Conservation (phyloP, 2,888 invertebrate genomes). For the Chrysopilus asiliformis region DNA sequence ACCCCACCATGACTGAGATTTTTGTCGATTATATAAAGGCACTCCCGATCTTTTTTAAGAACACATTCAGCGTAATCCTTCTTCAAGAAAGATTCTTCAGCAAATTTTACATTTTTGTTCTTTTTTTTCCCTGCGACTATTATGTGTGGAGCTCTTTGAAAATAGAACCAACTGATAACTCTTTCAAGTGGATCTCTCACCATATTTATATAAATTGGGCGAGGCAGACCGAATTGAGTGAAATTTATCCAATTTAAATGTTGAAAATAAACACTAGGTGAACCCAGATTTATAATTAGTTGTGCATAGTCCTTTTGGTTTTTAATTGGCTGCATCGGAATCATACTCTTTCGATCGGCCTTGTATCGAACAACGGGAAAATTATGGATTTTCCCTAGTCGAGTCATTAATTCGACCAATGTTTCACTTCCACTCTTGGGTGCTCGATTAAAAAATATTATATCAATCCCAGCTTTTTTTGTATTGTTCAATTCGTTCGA, state of each 20-base stretch:
- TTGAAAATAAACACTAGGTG: conserved; percentile 72
- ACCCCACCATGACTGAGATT: conserved; percentile 62
- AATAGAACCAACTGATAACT: conserved; percentile 83
- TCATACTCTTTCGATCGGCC: background rate
- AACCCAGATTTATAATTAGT: conserved; percentile 54
- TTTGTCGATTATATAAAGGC: no score
- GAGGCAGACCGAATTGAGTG: conserved; percentile 59
- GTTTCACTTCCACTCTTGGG: conserved; percentile 12
- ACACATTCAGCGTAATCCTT: no score
- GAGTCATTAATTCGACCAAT: conserved; percentile 18
- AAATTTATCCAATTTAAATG: conserved; percentile 84
- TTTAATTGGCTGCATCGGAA: conserved; percentile 39
- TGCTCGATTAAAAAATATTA: conserved; percentile 25
- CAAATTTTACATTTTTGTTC: conserved; percentile 72
- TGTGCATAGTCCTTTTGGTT: conserved; percentile 61
- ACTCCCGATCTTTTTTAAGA: no score
- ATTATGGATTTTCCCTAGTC: conserved; percentile 17
- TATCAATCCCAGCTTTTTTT: conserved; percentile 18
- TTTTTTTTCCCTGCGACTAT: no score
- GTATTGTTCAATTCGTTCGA: conserved; percentile 21
- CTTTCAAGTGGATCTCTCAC: conserved; percentile 82
- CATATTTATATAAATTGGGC: conserved; percentile 79
- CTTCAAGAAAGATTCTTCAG: no score
- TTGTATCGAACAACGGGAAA: conserved; percentile 11
- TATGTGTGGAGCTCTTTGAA: conserved; percentile 76